phyloP scores from a whole-genome alignment of 2,797 vertebrate genomes.

The Thunnus albacares region DNA sequence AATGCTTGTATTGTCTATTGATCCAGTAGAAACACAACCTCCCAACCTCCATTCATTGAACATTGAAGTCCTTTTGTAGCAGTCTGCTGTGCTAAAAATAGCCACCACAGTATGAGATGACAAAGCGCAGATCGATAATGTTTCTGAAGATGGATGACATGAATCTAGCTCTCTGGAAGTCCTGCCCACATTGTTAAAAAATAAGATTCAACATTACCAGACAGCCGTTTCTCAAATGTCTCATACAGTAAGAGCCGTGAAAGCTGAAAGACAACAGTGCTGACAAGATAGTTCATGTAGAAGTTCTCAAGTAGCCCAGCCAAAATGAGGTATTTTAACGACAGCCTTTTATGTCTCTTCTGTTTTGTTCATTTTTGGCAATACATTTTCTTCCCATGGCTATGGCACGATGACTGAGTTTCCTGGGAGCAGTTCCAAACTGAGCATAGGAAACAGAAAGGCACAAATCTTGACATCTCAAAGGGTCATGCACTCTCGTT shows the following conservation, averaged over 20 bases:
- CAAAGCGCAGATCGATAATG: slow-evolving; percentile 61
- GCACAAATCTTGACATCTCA: slow-evolving; percentile 83
- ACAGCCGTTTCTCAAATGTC: slow-evolving; percentile 22
- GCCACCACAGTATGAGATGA: slow-evolving; percentile 46
- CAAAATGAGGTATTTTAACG: slow-evolving; percentile 71
- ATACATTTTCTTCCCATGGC: slow-evolving; percentile 67
- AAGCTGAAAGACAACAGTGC: slow-evolving; percentile 30
- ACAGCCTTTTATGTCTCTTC: slow-evolving; percentile 57
- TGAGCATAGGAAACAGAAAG: slow-evolving; percentile 83
- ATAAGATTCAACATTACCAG: slow-evolving; percentile 50
- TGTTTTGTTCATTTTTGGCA: slow-evolving; percentile 81
- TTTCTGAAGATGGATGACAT: slow-evolving; percentile 65
- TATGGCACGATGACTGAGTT: slow-evolving; percentile 79
- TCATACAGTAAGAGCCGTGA: slow-evolving; percentile 4
- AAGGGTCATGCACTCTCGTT: slow-evolving; percentile 59
- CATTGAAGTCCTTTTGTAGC: slow-evolving; percentile 48
- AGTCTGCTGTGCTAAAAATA: slow-evolving; percentile 65
- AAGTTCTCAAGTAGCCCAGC: slow-evolving; percentile 52
- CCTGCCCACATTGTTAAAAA: slow-evolving; percentile 57
- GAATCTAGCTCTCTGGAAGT: slow-evolving; percentile 53
- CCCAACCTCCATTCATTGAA: slow-evolving; percentile 45
- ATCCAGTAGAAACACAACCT: slow-evolving; percentile 60
- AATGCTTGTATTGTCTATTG: slow-evolving; percentile 65
- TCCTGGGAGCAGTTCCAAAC: slow-evolving; percentile 71
- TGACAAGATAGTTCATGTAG: slow-evolving; percentile 38